Conservation (phyloP, 2,113 vertebrate genomes). For the Typhlomys cinereus region DNA sequence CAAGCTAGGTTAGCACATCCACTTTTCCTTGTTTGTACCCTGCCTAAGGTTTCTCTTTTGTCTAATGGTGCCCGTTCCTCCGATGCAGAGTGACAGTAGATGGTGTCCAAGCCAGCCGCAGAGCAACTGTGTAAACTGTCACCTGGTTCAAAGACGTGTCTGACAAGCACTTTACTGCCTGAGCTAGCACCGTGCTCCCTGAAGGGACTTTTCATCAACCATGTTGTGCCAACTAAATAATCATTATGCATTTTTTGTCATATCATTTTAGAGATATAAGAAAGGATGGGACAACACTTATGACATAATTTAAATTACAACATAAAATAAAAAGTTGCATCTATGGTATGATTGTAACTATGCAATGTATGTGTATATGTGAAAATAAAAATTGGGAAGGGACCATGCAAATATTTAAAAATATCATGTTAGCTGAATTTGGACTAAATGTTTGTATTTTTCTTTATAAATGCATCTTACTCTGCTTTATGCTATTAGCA, state of each 20-base stretch:
- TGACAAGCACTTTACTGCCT: background rate
- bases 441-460: background rate
- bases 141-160: too few species aligned
- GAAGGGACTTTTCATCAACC: background rate
- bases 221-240: background rate
- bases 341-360: background rate
- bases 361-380: background rate
- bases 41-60: background rate
- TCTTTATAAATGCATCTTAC: background rate
- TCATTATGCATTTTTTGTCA: background rate
- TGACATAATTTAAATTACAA: background rate
- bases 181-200: background rate
- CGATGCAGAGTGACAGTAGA: background rate
- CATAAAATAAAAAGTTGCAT: background rate
- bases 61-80: background rate
- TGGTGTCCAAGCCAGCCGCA: background rate
- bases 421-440: background rate
- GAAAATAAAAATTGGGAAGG: background rate
- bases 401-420: slow-evolving; percentile 11
- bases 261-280: background rate
- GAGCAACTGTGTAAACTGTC: background rate
- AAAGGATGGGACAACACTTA: background rate
- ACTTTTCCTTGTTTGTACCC: slow-evolving; percentile 3
- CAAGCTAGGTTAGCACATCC: background rate
- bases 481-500: background rate